Evolutionary conservation across 2,888 invertebrate genomes (phyloP).

Genomic region (Drosophila formosana): DNA sequence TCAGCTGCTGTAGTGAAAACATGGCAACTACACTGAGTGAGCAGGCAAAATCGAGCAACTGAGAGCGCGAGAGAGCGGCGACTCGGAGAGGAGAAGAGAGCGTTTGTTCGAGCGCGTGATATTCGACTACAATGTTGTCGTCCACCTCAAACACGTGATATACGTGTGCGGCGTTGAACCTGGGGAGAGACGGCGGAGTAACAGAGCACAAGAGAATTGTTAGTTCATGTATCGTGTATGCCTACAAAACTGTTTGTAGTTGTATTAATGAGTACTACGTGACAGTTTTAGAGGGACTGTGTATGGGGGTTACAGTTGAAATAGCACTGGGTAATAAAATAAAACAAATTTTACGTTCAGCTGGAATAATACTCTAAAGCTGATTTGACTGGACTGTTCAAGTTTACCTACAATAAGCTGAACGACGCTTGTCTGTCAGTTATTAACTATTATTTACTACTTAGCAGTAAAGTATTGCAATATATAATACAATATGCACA

Average conservation of each 20-base stretch:
- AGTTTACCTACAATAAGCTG: background rate
- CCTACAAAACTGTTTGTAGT: background rate
- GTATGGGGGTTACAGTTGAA: constrained; percentile 10
- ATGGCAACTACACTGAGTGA: constrained; percentile 43
- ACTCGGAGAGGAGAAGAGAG: constrained; percentile 1
- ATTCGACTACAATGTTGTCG: constrained; percentile 50
- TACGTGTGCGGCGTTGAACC: constrained; percentile 25
- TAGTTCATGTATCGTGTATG: constrained; percentile 16
- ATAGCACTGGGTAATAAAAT: background rate
- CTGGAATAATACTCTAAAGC: background rate
- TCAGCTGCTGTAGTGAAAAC: constrained; percentile 82
- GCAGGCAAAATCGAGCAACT: background rate
- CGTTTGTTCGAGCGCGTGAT: constrained; percentile 43
- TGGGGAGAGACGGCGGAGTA: constrained; percentile 20
- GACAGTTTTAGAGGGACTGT: constrained; percentile 17
- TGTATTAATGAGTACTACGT: background rate
- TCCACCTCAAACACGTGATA: constrained; percentile 59
- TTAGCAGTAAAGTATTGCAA: background rate
- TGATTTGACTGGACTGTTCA: constrained; percentile 9
- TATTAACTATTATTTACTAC: constrained; percentile 5
- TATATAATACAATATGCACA: background rate
- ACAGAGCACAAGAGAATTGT: constrained; percentile 21
- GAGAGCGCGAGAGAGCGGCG: constrained; percentile 16
- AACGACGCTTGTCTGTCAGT: background rate
- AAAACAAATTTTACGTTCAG: background rate